A percentile compares a stretch with the other conserved stretches of the same genome.
phyloP scores from a whole-genome alignment of 2,888 invertebrate genomes.

The Myopa tessellatipennis region DNA sequence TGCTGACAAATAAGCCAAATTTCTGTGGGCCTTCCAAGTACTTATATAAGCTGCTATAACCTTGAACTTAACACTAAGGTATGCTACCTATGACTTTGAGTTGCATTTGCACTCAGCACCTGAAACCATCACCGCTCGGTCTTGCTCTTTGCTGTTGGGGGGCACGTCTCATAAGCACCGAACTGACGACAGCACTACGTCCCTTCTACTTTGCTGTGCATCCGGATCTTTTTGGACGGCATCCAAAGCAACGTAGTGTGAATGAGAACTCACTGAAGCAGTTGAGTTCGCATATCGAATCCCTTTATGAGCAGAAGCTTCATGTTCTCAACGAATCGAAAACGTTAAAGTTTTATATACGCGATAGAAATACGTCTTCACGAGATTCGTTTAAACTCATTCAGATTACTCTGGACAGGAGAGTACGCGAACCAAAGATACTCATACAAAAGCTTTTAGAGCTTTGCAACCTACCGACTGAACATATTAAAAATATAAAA shows the following conservation, averaged over 20 bases:
- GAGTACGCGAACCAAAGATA: constrained; percentile 77
- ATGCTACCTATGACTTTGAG: constrained; percentile 20
- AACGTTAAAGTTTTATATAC: constrained; percentile 81
- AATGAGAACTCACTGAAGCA: constrained; percentile 93
- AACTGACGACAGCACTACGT: constrained; percentile 89
- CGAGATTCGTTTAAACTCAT: constrained; percentile 77
- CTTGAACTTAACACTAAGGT: background rate
- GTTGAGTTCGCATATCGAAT: constrained; percentile 86
- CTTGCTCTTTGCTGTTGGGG: background rate
- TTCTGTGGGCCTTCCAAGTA: background rate
- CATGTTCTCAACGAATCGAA: constrained; percentile 66
- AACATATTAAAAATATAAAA: constrained; percentile 81
- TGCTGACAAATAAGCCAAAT: no score
- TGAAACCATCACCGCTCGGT: constrained; percentile 3
- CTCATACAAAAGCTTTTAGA: constrained; percentile 79
- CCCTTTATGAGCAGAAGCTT: constrained; percentile 74
- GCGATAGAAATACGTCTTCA: constrained; percentile 64
- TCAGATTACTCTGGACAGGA: constrained; percentile 75
- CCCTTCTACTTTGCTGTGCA: constrained; percentile 97
- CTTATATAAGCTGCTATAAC: constrained; percentile 14
- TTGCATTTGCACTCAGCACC: constrained; percentile 8
- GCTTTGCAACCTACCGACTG: constrained; percentile 87
- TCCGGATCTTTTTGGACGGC: constrained; percentile 93
- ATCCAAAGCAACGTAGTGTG: constrained; percentile 86
- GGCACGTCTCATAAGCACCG: constrained; percentile 73